phyloP scores from a whole-genome alignment of 1,140 invertebrate species.

The Calliphora vicina region DNA sequence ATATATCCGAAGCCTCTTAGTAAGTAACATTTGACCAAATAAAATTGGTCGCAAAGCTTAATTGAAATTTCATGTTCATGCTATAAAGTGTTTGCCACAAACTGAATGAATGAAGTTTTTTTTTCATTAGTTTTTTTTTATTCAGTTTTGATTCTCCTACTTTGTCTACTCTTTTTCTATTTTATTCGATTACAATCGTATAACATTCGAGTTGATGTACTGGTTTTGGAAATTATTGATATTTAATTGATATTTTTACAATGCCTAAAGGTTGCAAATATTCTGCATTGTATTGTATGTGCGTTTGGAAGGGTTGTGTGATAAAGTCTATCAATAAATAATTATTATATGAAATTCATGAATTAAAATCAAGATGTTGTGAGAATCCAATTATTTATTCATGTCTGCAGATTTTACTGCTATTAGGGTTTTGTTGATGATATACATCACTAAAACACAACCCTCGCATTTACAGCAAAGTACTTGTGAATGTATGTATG shows the following conservation, averaged over 20 bases:
- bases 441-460: too few relatives aligned
- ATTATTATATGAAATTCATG: too few relatives aligned
- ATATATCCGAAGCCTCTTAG: neutral
- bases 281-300: neutral
- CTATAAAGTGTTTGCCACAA: slow-evolving; percentile 25
- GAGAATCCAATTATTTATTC: too few relatives aligned
- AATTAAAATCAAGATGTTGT: too few relatives aligned
- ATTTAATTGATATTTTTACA: slow-evolving; percentile 11
- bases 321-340: too few relatives aligned
- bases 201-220: neutral
- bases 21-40: slow-evolving; percentile 15
- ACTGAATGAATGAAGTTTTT: neutral
- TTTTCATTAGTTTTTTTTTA: neutral
- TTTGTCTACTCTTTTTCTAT: neutral
- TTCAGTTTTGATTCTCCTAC: too few relatives aligned
- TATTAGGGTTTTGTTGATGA: too few relatives aligned
- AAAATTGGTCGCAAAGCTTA: slow-evolving; percentile 22
- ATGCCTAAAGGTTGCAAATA: neutral
- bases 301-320: too few relatives aligned
- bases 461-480: too few relatives aligned
- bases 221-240: slow-evolving; percentile 26
- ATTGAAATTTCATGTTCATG: slow-evolving; percentile 31
- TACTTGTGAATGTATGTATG: too few relatives aligned
- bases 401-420: too few relatives aligned
- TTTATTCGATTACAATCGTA: neutral